phyloP scores from a whole-genome alignment of 92 coral and sea anemone genomes.

The Chrysogorgia sp. region DNA sequence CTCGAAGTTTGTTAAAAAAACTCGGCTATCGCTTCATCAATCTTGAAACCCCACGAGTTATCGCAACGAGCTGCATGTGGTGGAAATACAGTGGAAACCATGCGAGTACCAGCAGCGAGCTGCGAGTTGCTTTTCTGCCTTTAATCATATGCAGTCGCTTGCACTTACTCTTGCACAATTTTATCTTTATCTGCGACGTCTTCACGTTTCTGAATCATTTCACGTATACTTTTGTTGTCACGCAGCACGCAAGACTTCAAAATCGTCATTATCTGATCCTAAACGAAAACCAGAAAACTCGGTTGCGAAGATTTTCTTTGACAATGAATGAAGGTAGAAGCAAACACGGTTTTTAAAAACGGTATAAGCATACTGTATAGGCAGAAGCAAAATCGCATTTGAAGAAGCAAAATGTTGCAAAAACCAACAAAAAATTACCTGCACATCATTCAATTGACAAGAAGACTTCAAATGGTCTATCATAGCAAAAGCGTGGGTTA shows the following conservation, averaged over 20 bases:
- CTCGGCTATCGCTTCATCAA: too few species aligned
- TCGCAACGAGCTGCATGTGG: too few species aligned
- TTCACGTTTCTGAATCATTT: neutral
- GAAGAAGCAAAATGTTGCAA: too few species aligned
- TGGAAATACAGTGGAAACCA: too few species aligned
- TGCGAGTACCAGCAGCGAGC: too few species aligned
- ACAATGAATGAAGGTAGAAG: too few species aligned
- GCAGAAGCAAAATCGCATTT: neutral
- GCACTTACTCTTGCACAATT: slow-evolving; percentile 30
- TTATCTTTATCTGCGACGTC: slow-evolving; percentile 3
- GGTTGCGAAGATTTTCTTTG: too few species aligned
- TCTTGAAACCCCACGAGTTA: too few species aligned
- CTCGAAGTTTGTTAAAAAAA: too few species aligned
- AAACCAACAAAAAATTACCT: neutral
- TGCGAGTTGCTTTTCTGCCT: too few species aligned
- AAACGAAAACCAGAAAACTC: neutral
- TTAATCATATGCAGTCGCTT: neutral
- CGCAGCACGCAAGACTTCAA: slow-evolving; percentile 28
- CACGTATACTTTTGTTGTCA: slow-evolving; percentile 3
- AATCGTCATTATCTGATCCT: slow-evolving; percentile 9
- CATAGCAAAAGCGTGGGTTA: neutral
- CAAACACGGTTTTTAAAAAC: neutral
- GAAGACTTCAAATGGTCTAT: slow-evolving; percentile 8
- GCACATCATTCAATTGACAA: slow-evolving; percentile 28
- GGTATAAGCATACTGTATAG: neutral